Base-by-base conservation (phyloP, 1,140 invertebrate species). In the Lepidurus packardi region DNA sequence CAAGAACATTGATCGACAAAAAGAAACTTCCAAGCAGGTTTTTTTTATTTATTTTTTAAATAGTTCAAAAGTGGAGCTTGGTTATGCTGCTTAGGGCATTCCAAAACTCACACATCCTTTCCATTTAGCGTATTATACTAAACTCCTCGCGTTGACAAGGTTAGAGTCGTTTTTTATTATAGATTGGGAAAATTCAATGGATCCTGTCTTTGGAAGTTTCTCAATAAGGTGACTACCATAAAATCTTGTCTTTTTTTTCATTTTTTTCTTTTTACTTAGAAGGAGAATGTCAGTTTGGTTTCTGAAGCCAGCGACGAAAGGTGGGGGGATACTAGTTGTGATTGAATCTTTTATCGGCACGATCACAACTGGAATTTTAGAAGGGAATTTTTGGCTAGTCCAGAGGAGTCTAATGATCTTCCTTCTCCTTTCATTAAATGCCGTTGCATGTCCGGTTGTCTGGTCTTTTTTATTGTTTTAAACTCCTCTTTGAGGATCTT, bases 71-170 rank as follows among this genome's bases (percentile, higher is more conserved):
- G 34, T 4, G 34, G 34, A 34, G 34, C 3, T 34, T 34, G 34
- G 34, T 34, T 4, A 0, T 34, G 34, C 34, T 34, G 34, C 53
- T 16, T 65, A 13, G 16, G 21, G 53, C 13, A 7, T 65, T 65
- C 21, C 53, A 65, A 65, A 65, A 65, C 53, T 65, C 53, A 16
- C 53, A 65, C 53, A 65, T 65, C 53, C 53, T 65, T 65, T 16
- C 53, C 53, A 65, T 65, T 65, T 65, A 65, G 53, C 53, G 53
- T 65, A 65, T 65, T 65, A 65, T 65, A 21, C 53, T 65, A 65
- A 65, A 16, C 16, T 21, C 16, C 21, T 65, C 53, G 21, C 53
- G 53, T 65, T 65, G 53, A 65, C 53, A 8, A 65, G 53, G 16
- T 65, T 7, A 65, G 16, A 21, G 53, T 65, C 53, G 21, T 21